phyloP scores from a whole-genome alignment of 2,113 vertebrate genomes.

The Gambusia affinis region DNA sequence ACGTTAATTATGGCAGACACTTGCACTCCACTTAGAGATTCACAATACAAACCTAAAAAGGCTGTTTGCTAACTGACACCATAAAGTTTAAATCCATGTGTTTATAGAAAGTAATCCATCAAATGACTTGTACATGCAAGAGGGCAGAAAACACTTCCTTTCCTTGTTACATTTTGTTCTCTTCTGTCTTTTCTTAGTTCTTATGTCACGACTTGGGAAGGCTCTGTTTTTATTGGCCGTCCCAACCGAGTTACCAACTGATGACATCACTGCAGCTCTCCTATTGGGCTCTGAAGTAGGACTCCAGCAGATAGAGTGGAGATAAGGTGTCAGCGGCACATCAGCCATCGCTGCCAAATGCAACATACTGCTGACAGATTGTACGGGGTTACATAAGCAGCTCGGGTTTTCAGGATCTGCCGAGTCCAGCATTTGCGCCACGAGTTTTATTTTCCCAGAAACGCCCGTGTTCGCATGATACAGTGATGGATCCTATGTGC shows the following conservation, averaged over 20 bases:
- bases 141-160: constrained; percentile 3
- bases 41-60: background rate
- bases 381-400: background rate
- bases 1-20: constrained; percentile 25
- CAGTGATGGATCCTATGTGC: background rate
- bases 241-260: constrained; percentile 30
- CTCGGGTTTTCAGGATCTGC: background rate
- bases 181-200: constrained; percentile 42
- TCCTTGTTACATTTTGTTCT: constrained; percentile 9
- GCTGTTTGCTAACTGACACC: background rate
- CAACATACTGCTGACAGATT: constrained; percentile 21
- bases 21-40: background rate
- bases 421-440: background rate
- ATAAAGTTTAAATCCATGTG: background rate
- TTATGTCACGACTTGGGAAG: constrained; percentile 68
- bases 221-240: constrained; percentile 57
- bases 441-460: background rate
- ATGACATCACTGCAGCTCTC: constrained; percentile 59
- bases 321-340: constrained; percentile 45
- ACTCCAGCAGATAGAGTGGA: constrained; percentile 48
- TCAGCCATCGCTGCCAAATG: constrained; percentile 23
- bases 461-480: background rate
- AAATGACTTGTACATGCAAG: background rate
- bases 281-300: constrained; percentile 33
- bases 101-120: background rate